phyloP scores from a whole-genome alignment of 2,797 vertebrate genomes.

The Lagorchestes hirsutus region DNA sequence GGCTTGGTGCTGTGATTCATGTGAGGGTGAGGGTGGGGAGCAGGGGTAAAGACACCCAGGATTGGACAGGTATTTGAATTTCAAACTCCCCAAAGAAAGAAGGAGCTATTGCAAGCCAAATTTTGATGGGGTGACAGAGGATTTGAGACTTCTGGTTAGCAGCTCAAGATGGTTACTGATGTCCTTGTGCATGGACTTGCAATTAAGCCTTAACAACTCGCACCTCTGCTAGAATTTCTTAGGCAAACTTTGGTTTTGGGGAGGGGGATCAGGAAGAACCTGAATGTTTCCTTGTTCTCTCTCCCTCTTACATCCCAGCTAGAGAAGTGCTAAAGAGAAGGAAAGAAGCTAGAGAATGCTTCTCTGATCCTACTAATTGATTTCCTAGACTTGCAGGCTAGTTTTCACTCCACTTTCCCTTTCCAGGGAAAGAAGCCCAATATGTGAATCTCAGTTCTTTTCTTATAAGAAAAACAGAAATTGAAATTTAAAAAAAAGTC shows the following conservation, averaged over 20 bases:
- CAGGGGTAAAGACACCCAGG: not conserved
- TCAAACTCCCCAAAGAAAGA: not conserved
- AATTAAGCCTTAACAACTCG: not conserved
- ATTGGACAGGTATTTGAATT: not conserved
- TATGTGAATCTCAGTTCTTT: constrained; percentile 50
- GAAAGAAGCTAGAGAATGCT: not conserved
- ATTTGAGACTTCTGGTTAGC: not conserved
- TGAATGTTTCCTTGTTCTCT: not conserved
- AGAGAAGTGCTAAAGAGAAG: not conserved
- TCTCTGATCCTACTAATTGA: not conserved
- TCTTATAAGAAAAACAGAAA: constrained; percentile 51
- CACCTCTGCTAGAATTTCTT: not conserved
- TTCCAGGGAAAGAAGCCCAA: constrained; percentile 25
- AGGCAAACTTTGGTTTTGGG: not conserved
- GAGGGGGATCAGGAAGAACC: not conserved
- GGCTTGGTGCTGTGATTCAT: not conserved
- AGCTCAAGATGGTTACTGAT: not conserved
- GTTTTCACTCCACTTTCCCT: constrained; percentile 38
- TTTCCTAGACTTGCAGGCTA: not conserved
- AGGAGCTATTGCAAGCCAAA: not conserved
- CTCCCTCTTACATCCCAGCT: not conserved
- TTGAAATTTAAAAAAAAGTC: constrained; percentile 10
- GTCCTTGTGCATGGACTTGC: not conserved
- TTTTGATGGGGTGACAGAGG: not conserved
- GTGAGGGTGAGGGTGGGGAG: not conserved